Conservation (phyloP, 2,113 vertebrate genomes). For the Gavialis gangeticus region DNA sequence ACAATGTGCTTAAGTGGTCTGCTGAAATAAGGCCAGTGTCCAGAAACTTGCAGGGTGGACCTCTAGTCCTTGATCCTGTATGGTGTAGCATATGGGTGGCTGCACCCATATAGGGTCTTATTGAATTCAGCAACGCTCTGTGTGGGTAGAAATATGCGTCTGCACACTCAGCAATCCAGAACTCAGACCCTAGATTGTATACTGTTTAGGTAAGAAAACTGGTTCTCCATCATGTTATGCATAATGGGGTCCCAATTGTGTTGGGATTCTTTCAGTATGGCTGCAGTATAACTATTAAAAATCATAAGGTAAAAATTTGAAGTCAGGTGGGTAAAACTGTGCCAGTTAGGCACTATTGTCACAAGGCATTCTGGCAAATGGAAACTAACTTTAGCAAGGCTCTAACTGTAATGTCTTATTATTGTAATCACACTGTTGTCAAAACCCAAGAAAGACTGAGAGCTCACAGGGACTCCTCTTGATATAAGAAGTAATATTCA, state of each 20-base stretch:
- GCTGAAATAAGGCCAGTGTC: background rate
- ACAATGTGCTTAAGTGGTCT: fast-evolving
- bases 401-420: constrained; percentile 6
- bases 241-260: fast-evolving
- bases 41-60: background rate
- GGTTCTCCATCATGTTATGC: background rate
- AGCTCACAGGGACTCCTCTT: background rate
- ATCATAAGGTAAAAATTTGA: background rate
- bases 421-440: constrained; percentile 49
- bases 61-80: background rate
- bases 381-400: background rate
- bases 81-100: background rate
- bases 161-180: fast-evolving
- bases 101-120: background rate
- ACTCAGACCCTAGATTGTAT: background rate
- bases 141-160: fast-evolving
- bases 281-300: background rate
- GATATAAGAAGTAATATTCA: constrained; percentile 30
- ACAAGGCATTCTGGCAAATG: constrained; percentile 24
- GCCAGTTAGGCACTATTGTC: constrained; percentile 37
- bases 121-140: background rate
- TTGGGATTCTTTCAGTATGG: background rate
- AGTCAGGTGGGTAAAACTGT: background rate
- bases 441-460: background rate
- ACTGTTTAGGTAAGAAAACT: fast-evolving